Percentiles rank a stretch among this genome's conserved stretches.
Evolutionary conservation across 2,797 vertebrate genomes (phyloP).

Genomic region (Odontamblyopus rebecca): DNA sequence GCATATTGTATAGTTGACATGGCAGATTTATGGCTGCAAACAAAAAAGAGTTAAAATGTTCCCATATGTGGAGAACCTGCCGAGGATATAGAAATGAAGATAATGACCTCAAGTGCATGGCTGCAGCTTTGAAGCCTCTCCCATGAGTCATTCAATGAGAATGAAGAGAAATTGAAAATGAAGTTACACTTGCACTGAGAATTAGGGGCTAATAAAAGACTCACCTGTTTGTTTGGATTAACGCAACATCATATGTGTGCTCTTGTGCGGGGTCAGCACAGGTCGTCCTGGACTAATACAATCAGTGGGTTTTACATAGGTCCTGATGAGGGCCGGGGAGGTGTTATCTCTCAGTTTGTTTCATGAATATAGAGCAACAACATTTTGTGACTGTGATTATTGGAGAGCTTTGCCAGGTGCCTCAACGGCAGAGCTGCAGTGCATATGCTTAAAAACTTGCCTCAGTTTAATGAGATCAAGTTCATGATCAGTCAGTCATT

Average conservation of each 20-base stretch:
- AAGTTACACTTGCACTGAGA: constrained; percentile 63
- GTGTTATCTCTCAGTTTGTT: constrained; percentile 22
- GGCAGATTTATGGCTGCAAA: constrained; percentile 76
- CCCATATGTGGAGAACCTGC: constrained; percentile 78
- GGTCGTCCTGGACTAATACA: constrained; percentile 36
- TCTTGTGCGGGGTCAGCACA: constrained; percentile 42
- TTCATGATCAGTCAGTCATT: not conserved
- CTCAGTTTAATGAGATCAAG: not conserved
- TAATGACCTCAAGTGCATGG: constrained; percentile 73
- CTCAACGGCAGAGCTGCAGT: not conserved
- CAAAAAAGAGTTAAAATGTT: constrained; percentile 75
- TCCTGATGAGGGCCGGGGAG: constrained; percentile 13
- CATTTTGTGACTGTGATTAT: not conserved
- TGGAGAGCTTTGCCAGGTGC: not conserved
- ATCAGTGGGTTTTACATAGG: constrained; percentile 20
- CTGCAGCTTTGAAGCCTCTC: constrained; percentile 68
- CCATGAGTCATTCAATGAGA: constrained; percentile 49
- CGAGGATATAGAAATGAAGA: constrained; percentile 76
- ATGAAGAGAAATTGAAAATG: constrained; percentile 59
- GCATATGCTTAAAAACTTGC: not conserved
- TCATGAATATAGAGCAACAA: not conserved
- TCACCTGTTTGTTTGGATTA: constrained; percentile 69
- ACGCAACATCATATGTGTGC: constrained; percentile 51
- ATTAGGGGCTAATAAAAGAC: constrained; percentile 58
- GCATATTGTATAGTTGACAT: constrained; percentile 80